Evolutionary conservation across 1,140 invertebrate genomes (phyloP), one percentile per base, ranked within the genome.

Genomic region (Drosophila fuyamai): DNA sequence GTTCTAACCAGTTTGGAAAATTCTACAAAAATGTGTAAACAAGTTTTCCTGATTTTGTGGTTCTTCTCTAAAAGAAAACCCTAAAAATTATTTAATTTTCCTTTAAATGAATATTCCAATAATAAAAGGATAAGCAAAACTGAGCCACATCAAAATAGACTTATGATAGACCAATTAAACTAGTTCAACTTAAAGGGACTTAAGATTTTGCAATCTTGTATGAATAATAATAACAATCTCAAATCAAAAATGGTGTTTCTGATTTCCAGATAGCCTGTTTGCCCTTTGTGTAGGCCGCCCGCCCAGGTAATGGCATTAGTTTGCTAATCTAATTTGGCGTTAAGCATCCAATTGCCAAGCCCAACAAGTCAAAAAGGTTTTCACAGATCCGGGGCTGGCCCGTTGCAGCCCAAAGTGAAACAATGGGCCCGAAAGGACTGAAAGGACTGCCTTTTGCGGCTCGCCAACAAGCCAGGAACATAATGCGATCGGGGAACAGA

Each of bases 321-420:
- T 73, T 40, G 63, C 83, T 91, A 91, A 91, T 91, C 89, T 91
- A 91, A 91, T 91, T 91, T 91, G 86, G 89, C 83, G 89, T 91
- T 91, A 91, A 72, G 68, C 81, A 62, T 79, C 80, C 81, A 85
- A 85, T 85, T 81, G 77, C 80, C 67, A 74, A 84, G 57, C 81
- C 78, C 62, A 57, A 79, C 86, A 86, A 90, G 88, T 90, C 88
- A 90, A 90, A 90, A 90, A 90, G 88, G 88, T 86, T 86, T 90
- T 90, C 86, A 90, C 86, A 90, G 85, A 75, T 63, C 71, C 70
- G 18, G 61, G 54, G 48, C 77, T 53, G 67, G 38, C 32, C 68
- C 54, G 60, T 70, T 7, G 29, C 51, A 56, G 70, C 59, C 55
- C 41, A 54, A 60, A 50, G 38, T 57, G 55, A 75, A 83, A 88